Conservation (phyloP, 2,113 vertebrate genomes). For the Alethe castanea region DNA sequence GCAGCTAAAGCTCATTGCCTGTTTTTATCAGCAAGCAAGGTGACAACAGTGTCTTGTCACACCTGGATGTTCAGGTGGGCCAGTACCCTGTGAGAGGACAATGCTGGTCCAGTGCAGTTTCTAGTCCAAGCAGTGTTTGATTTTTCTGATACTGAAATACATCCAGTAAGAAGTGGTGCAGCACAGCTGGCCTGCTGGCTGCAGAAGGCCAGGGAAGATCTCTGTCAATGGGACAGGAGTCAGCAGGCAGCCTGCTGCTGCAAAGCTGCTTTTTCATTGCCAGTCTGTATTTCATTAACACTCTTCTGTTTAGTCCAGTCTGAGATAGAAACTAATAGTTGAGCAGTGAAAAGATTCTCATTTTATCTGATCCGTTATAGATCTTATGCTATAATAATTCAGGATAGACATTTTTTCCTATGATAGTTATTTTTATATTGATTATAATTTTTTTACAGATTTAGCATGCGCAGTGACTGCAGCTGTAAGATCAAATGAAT, state of each 20-base stretch:
- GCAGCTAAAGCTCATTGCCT: neutral
- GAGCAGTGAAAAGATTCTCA: neutral
- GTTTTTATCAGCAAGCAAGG: neutral
- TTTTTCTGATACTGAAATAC: neutral
- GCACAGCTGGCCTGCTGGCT: neutral
- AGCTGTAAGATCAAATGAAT: neutral
- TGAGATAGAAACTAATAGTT: conserved; percentile 12
- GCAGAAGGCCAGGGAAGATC: neutral
- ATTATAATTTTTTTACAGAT: neutral
- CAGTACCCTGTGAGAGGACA: neutral
- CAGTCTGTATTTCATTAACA: neutral
- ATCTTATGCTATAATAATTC: conserved; percentile 28
- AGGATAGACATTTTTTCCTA: neutral
- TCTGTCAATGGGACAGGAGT: neutral
- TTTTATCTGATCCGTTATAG: conserved; percentile 30
- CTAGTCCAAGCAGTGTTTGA: neutral
- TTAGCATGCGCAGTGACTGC: neutral
- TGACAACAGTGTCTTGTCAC: neutral
- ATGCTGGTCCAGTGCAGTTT: neutral
- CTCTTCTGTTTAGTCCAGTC: neutral
- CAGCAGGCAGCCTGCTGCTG: neutral
- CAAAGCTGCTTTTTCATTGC: neutral
- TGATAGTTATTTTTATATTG: neutral
- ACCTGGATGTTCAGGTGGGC: neutral
- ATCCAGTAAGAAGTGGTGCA: neutral